phyloP scores from a whole-genome alignment of 2,888 invertebrate species.

The Chymomyza fuscimana region DNA sequence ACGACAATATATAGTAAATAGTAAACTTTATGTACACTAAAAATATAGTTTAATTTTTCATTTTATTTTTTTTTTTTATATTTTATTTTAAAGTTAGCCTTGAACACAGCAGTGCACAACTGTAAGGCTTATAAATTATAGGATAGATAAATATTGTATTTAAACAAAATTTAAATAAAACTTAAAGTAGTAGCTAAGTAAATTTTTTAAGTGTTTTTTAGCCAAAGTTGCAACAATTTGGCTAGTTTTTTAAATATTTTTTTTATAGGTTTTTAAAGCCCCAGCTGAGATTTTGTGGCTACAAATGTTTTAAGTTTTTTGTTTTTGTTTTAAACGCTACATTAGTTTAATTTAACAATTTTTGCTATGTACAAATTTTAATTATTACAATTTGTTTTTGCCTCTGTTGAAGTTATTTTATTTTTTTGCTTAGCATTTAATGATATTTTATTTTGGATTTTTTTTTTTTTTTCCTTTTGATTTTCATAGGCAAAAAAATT shows the following conservation, averaged over 20 bases:
- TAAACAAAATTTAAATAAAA: constrained; percentile 8
- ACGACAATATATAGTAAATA: not conserved
- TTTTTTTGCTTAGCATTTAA: constrained; percentile 61
- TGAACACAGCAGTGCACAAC: too few relatives aligned
- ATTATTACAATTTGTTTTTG: constrained; percentile 1
- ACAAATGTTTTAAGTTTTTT: not conserved
- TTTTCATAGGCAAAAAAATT: constrained; percentile 1
- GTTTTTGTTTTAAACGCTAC: constrained; percentile 18
- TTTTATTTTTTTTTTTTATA: too few relatives aligned
- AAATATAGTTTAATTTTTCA: not conserved
- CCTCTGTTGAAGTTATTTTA: constrained; percentile 3
- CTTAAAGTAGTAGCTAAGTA: constrained; percentile 2
- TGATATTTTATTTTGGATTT: constrained; percentile 39
- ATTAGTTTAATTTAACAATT: constrained; percentile 2
- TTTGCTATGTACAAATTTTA: constrained; percentile 2
- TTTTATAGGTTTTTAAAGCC: not conserved
- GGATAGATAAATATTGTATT: constrained; percentile 33
- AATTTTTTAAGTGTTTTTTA: constrained; percentile 6
- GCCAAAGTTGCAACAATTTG: too few relatives aligned
- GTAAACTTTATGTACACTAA: constrained; percentile 4
- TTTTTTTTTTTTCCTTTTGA: constrained; percentile 25
- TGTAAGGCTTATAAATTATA: constrained; percentile 15
- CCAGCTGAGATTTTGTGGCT: not conserved
- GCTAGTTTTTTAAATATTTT: not conserved
- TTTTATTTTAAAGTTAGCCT: not conserved